Percentiles rank a stretch among this genome's conserved stretches.
phyloP scores from a whole-genome alignment of 2,888 invertebrate genomes.

The Macropis europaea region DNA sequence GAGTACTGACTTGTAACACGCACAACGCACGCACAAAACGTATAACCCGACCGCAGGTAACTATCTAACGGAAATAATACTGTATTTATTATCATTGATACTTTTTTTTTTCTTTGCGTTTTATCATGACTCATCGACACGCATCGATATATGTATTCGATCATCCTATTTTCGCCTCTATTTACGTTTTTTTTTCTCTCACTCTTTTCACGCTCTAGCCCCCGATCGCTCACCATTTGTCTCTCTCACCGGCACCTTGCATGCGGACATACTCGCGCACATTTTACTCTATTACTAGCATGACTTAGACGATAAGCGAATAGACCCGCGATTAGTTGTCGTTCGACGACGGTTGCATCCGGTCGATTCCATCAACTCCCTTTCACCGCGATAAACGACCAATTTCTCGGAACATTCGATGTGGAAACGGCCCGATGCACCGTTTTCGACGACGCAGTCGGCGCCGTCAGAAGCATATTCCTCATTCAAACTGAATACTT shows the following conservation, averaged over 20 bases:
- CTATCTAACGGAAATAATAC: slow-evolving; percentile 75
- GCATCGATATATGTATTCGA: slow-evolving; percentile 36
- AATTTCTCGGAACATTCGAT: not conserved
- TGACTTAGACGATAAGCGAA: slow-evolving; percentile 45
- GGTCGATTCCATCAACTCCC: too few species aligned
- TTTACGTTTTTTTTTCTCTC: slow-evolving; percentile 1
- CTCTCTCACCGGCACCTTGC: slow-evolving; percentile 59
- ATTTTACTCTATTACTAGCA: slow-evolving; percentile 48
- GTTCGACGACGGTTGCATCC: not conserved
- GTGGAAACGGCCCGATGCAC: not conserved
- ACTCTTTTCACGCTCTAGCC: not conserved
- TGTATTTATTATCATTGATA: slow-evolving; percentile 50
- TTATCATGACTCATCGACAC: slow-evolving; percentile 51
- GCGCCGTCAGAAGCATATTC: slow-evolving; percentile 28
- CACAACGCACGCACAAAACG: slow-evolving; percentile 78
- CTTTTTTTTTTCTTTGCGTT: slow-evolving; percentile 51
- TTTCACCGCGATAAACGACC: too few species aligned
- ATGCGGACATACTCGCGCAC: slow-evolving; percentile 70
- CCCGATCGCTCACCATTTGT: slow-evolving; percentile 3
- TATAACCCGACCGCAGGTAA: slow-evolving; percentile 78
- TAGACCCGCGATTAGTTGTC: slow-evolving; percentile 18
- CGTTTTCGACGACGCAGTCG: not conserved
- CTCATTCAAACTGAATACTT: not conserved
- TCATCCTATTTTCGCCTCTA: slow-evolving; percentile 17
- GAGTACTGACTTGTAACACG: slow-evolving; percentile 79